Conservation (phyloP, 2,797 vertebrate species). For the Lindbergichthys nudifrons region DNA sequence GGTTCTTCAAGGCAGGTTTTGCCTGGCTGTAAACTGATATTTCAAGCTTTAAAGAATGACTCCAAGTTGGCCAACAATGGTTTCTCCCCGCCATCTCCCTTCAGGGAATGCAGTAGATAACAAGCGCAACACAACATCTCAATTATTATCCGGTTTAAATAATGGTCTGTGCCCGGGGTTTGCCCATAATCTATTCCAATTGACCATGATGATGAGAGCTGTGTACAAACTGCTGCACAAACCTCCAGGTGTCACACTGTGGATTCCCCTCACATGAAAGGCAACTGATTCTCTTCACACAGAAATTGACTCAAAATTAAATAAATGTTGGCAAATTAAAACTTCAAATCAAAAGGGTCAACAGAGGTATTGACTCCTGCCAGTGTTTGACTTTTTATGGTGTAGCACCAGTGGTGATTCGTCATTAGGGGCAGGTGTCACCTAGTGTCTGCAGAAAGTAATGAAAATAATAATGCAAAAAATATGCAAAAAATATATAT, state of each 20-base stretch:
- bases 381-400: slow-evolving; percentile 6
- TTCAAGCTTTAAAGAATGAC: slow-evolving; percentile 31
- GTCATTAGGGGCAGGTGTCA: no score
- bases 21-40: slow-evolving; percentile 30
- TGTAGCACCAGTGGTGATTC: background rate
- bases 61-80: slow-evolving; percentile 39
- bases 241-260: slow-evolving; percentile 38
- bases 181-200: slow-evolving; percentile 52
- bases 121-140: slow-evolving; percentile 66
- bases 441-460: no score
- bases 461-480: no score
- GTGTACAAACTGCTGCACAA: slow-evolving; percentile 46
- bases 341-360: slow-evolving; percentile 40
- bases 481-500: no score
- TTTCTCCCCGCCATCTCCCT: slow-evolving; percentile 44
- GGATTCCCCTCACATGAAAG: slow-evolving; percentile 50
- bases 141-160: slow-evolving; percentile 70
- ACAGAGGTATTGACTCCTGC: slow-evolving; percentile 1
- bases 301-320: slow-evolving; percentile 52
- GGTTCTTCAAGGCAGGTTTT: slow-evolving; percentile 22
- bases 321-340: slow-evolving; percentile 55
- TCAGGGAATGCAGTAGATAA: slow-evolving; percentile 57
- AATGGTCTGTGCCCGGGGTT: slow-evolving; percentile 48
- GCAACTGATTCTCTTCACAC: slow-evolving; percentile 28
- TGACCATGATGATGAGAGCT: slow-evolving; percentile 65